Conservation (phyloP, 2,113 vertebrate species). For the Lophotis ruficrista region DNA sequence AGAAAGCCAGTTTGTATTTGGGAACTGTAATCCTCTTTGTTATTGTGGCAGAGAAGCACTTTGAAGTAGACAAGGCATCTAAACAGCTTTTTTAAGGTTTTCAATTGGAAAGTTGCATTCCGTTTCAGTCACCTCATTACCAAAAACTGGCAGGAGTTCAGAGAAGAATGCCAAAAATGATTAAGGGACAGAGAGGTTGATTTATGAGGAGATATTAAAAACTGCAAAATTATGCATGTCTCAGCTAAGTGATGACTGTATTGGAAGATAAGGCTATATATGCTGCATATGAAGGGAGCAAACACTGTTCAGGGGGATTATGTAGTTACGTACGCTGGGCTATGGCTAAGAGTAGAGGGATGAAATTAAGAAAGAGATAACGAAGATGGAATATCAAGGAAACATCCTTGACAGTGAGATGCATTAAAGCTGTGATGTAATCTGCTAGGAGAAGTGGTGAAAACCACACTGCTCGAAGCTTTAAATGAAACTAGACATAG, state of each 20-base stretch:
- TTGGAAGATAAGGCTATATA: not conserved
- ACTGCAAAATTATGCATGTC: not conserved
- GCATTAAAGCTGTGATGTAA: not conserved
- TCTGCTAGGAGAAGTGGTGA: not conserved
- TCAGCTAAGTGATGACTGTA: not conserved
- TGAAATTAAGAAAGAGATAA: not conserved
- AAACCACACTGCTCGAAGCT: not conserved
- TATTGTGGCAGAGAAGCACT: not conserved
- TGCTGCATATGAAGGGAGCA: not conserved
- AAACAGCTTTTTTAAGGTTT: not conserved
- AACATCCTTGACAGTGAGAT: not conserved
- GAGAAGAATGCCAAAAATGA: not conserved
- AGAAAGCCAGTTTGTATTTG: not conserved
- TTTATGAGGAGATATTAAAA: slow-evolving; percentile 6
- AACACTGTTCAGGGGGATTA: not conserved
- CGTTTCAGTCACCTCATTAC: not conserved
- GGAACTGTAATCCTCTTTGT: not conserved
- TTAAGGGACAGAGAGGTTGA: not conserved
- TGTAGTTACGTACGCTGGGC: not conserved
- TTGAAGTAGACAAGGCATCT: not conserved
- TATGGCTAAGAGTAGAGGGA: not conserved
- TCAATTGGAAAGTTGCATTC: not conserved
- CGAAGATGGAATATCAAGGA: not conserved
- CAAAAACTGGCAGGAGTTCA: not conserved
- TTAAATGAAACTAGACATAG: not conserved